Base-by-base conservation (phyloP, 2,113 vertebrate genomes). In the Sylvietta virens region DNA sequence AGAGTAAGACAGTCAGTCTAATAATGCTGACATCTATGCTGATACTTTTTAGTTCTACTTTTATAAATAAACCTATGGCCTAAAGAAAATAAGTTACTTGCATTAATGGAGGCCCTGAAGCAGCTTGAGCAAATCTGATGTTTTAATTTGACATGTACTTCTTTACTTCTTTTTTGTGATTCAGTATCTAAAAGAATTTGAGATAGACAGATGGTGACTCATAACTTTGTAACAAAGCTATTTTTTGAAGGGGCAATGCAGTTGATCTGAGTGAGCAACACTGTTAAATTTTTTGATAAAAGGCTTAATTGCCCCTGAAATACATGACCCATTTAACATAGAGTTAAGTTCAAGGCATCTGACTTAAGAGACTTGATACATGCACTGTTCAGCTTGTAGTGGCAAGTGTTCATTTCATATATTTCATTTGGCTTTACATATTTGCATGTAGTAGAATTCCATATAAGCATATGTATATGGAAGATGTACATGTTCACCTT, bases 371-470 rank as follows among this genome's bases (percentile, higher is more conserved):
- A 45, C 81, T 67, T 78, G n/a, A 57, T 26, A 81, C 1, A 0
- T 47, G 57, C 31, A 53, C 57, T 74, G 2, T n/a, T 45, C 28
- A 71, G 51, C 7, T 74, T 64, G 23, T 81, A 21, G 13, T 72
- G 33, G 28, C 24, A 3, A 15, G 11, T 0, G 0, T 86, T 94
- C 35, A 51, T 78, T 64, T 80, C 17, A 33, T 51, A 1, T n/a
- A 3, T 76, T 89, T 53, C 1, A 3, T 76, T 94, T 94, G 81
- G 58, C 26, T 87, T 76, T 71, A 47, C 17, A 1, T 77, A n/a
- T n/a, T 73, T 93, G 30, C 53, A 65, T 45, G 48, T 61, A 48
- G 31, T 42, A 51, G 24, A 60, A 64, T 54, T 81, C 39, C 42
- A 39, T 89, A 33, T 39, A 87, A 88, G 56, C 20, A 30, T 61